Conservation (phyloP, 2,113 vertebrate genomes). For the Fulica atra region DNA sequence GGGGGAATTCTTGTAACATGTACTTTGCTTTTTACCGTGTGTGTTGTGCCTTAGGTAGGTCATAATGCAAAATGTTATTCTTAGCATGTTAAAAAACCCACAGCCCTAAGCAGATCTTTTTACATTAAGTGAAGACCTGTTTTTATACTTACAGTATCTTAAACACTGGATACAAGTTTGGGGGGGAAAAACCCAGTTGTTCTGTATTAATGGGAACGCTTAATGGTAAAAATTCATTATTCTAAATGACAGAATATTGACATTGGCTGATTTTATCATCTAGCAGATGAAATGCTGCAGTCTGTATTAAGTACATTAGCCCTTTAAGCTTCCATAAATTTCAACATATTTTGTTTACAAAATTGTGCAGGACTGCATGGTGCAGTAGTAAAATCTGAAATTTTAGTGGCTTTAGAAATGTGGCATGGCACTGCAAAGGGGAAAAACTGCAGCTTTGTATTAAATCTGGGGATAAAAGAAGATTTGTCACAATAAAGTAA, state of each 20-base stretch:
- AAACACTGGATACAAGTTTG: not conserved
- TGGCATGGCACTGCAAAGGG: not conserved
- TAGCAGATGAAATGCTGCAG: not conserved
- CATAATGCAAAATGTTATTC: not conserved
- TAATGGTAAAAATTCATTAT: not conserved
- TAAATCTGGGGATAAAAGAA: not conserved
- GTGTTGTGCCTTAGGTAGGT: constrained; percentile 20
- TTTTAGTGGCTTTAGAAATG: not conserved
- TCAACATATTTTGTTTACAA: not conserved
- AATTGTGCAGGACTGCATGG: not conserved
- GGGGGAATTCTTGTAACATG: not conserved
- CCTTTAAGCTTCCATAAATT: not conserved
- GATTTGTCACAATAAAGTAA: not conserved
- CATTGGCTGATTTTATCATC: not conserved
- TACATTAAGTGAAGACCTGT: not conserved
- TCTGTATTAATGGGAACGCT: not conserved
- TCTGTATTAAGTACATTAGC: not conserved
- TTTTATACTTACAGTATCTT: not conserved
- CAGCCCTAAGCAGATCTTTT: not conserved
- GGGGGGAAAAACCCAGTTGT: not conserved
- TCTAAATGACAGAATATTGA: constrained; percentile 5
- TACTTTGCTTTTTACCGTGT: not conserved
- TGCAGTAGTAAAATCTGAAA: not conserved
- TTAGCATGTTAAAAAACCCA: not conserved
- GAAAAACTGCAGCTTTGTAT: not conserved